Evolutionary conservation across 2,888 invertebrate genomes (phyloP), one percentile per base, ranked within the genome.

Genomic region (Drosophila paranaensis): DNA sequence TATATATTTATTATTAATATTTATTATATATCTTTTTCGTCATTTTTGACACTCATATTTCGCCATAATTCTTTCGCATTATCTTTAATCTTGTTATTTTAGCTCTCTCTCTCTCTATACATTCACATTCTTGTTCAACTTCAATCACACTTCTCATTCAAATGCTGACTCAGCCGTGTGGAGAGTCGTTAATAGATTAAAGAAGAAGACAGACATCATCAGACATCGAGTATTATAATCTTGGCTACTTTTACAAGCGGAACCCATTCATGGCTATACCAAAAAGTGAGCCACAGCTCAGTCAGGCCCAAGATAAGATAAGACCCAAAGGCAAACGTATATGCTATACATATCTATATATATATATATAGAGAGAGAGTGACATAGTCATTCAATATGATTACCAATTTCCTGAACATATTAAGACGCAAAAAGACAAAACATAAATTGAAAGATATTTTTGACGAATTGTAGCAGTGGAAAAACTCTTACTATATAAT

Each of bases 191-290:
- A 50, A 50, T 72, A 60, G 72, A 68, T 78, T 69, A 67, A 79
- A 60, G 60, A 66, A 16, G 50, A 50, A 50, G 71, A 61, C 74
- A 74, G 71, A 61, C 74, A 74, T 78, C 74, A 71, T 63, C 71
- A 42, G 35, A 53, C 58, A 54, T 27, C 20, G 51, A 65, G 45
- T 46, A 65, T 48, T 50, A 55, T 70, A 78, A 71, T 77, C 74
- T 71, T 54, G n/a, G 58, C 60, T 68, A 79, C 68, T 72, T 50
- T 60, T 55, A 79, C 75, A 78, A 79, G 72, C 71, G 63, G 66
- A 58, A 55, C 45, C 74, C 78, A 79, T 79, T 79, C 72, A 79
- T 67, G 60, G 2, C n/a, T 65, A 68, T 57, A 65, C 71, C 55
- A 53, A 62, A 60, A 46, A 25, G 30, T 27, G 25, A 51, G 30